Evolutionary conservation across 2,888 invertebrate species (phyloP), one percentile per base, ranked within the genome.

Genomic region (Microctonus hyperodae): DNA sequence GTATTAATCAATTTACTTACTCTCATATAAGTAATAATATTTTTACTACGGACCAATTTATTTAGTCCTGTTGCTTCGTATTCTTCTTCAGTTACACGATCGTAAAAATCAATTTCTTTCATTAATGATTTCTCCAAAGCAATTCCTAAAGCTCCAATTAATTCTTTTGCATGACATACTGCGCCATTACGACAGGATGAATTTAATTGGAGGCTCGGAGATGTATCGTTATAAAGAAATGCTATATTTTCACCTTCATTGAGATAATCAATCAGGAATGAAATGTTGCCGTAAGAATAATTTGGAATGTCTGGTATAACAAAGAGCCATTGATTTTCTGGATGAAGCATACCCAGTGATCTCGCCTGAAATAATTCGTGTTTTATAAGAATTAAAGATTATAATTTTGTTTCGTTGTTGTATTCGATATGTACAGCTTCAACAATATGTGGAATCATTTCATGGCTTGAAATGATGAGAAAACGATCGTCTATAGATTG

Each of bases 241-340:
- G 93, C 93, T 9, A 94, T 85, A 80, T 95, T 94, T 75, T 92
- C 92, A 0, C 95, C 95, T 79, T 94, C 94, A 13, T 86, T 86
- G 28, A 92, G 82, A 0, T 90, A 83, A 70, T 87, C 86, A 50
- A 88, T 85, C 25, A 91, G 86, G 20, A 85, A 84, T 0, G 87
- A 83, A 5, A 90, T 78, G 75, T 90, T 88, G 0, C 85, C 85
- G 23, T 64, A 60, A 3, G 85, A 83, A 3, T 82, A 82, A 0
- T 75, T 78, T 65, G 86, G 83, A 0, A 88, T 88, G 66, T 92
- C 90, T 0, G 91, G 87, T 60, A 94, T 85, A 40, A 94, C 86
- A 79, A 92, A 94, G n/a, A 95, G 81, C 94, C 95, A 95, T 78
- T 94, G 93, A 70, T 90, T 92, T 74, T 86, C 87, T 0, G 92